These are phyloP conservation scores for Syrrhaptes paradoxus DNA, from an alignment of 2,113 vertebrate genomes.

Conservation along the genomic window DNA sequence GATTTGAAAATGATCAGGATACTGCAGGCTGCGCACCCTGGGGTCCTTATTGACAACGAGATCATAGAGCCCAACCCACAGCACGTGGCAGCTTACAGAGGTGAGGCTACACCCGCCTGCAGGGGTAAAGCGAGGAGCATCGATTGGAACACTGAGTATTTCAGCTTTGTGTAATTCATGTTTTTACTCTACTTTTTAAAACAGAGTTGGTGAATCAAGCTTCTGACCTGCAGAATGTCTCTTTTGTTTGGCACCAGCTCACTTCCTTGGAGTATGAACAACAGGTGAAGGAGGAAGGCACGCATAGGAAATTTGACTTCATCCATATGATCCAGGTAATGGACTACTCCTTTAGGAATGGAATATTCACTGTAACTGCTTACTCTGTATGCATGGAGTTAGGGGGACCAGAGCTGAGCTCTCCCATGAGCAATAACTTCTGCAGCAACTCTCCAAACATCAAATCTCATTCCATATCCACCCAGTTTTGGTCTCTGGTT, in stretches of 20 bases:
- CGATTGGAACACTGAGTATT: rapidly evolving
- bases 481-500: not conserved
- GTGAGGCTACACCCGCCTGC: not conserved
- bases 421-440: not conserved
- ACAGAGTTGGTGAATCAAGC: conserved; percentile 55
- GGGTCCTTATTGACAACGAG: conserved; percentile 77
- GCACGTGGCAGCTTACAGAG: conserved; percentile 82
- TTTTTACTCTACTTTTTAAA: not conserved
- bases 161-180: not conserved
- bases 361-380: not conserved
- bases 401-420: not conserved
- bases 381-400: not conserved
- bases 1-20: conserved; percentile 83
- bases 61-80: conserved; percentile 84
- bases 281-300: conserved; percentile 29
- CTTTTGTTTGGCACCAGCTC: conserved; percentile 68
- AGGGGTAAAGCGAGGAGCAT: not conserved
- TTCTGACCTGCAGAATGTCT: conserved; percentile 54
- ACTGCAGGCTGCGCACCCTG: conserved; percentile 77
- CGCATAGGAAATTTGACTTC: conserved; percentile 63
- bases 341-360: not conserved
- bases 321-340: conserved; percentile 75
- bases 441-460: not conserved
- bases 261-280: conserved; percentile 53
- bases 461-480: not conserved